Evolutionary conservation across 2,113 vertebrate species (phyloP).

Genomic region (Cricetomys ansorgei): DNA sequence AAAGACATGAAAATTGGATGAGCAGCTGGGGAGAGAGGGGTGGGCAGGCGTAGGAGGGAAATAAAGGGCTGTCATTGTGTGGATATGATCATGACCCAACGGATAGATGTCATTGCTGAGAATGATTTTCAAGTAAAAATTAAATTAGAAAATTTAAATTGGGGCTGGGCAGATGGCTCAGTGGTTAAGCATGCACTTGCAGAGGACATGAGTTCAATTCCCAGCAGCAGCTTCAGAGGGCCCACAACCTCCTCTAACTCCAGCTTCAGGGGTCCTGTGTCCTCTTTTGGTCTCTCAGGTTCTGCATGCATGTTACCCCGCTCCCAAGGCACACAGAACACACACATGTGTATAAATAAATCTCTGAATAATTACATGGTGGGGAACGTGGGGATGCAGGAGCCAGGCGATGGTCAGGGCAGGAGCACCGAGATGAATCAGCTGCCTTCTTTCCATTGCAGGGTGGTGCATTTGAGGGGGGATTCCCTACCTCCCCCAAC

Average conservation of each 20-base stretch:
- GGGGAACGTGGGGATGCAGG: not conserved
- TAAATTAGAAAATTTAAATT: not conserved
- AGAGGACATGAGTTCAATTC: too few relatives aligned
- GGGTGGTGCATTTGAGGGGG: not conserved
- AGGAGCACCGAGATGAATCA: too few relatives aligned
- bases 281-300: not conserved
- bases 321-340: too few relatives aligned
- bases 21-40: not conserved
- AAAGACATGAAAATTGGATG: not conserved
- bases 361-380: not conserved
- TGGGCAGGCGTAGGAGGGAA: not conserved
- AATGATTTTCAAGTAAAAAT: not conserved
- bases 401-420: not conserved
- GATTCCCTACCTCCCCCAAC: not conserved
- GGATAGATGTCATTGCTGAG: not conserved
- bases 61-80: too few relatives aligned
- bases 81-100: not conserved
- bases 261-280: not conserved
- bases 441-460: not conserved
- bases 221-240: too few relatives aligned
- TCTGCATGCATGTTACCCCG: not conserved
- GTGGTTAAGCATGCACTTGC: too few relatives aligned
- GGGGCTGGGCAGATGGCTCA: too few relatives aligned
- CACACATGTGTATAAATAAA: too few relatives aligned
- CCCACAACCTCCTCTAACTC: too few relatives aligned